Base-by-base conservation (phyloP, 2,113 vertebrate species). In the Vanacampus margaritifer region DNA sequence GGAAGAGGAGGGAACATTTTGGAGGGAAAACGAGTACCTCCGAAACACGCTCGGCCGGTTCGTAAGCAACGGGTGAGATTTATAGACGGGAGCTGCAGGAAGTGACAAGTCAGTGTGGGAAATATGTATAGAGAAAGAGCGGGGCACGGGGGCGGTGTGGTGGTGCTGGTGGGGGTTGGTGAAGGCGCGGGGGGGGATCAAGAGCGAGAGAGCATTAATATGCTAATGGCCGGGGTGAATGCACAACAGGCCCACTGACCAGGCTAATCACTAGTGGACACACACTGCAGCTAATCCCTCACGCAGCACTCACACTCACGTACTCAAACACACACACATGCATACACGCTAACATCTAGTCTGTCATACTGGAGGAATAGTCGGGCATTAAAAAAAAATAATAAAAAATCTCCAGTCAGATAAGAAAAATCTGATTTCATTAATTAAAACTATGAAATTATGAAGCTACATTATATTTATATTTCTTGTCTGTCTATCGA, bases 201-300 rank as follows among this genome's bases (percentile, higher is more conserved):
- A 87, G 88, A 90, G 86, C 37, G 82, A 85, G 74, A 82, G 72
- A 78, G 87, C 81, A 91, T 92, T 92, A 91, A 91, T 92, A 92
- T 93, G 91, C 89, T 92, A 92, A 93, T 92, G 82, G 63, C 0
- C 67, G 71, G 79, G 80, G 80, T 91, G 87, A 92, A 90, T 88
- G 83, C 88, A 92, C 89, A 93, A 91, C 90, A 92, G 90, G 84
- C 84, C 86, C 86, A 90, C 87, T 92, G 90, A 91, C 89, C 89
- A 88, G 79, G 89, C 90, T 91, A 91, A 91, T 93, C 90, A 91
- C 89, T 87, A 80, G 86, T 88, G 88, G 87, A 91, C 91, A 89
- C 89, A 92, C 86, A 91, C 89, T 80, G 89, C 64, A 88, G 83
- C 79, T 90, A 91, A 92, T 91, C 89, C 90, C 65, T 79, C 80